A percentile compares a stretch with the other conserved stretches of the same genome.
These are phyloP conservation scores for Hipparchia sbordonii DNA, from an alignment of 2,888 invertebrate genomes.

Conservation along the genomic window DNA sequence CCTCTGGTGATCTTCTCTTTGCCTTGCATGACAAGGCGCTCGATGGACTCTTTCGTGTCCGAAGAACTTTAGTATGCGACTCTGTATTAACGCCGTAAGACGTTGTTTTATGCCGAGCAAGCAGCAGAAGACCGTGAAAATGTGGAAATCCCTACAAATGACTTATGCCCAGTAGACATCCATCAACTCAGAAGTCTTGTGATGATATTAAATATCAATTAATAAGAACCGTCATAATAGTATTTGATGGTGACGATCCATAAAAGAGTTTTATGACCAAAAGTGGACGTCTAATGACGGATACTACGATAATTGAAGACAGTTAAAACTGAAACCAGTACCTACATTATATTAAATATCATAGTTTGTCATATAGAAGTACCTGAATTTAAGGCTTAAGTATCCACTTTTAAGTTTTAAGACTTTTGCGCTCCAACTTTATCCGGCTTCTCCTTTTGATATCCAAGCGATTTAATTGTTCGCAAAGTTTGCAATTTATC, in stretches of 20 bases:
- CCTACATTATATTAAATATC: no score
- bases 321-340: not conserved
- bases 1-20: no score
- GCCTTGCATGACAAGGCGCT: no score
- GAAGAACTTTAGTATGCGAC: no score
- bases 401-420: slow-evolving; percentile 54
- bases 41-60: no score
- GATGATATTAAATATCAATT: no score
- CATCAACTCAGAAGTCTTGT: no score
- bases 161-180: not conserved
- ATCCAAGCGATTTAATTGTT: slow-evolving; percentile 71
- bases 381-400: slow-evolving; percentile 48
- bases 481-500: slow-evolving; percentile 50
- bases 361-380: slow-evolving; percentile 5
- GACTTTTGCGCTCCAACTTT: slow-evolving; percentile 56
- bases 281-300: not conserved
- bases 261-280: not conserved
- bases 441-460: slow-evolving; percentile 66
- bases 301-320: not conserved
- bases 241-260: not conserved
- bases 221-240: no score
- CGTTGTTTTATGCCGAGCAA: no score
- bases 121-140: no score
- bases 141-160: not conserved
- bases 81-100: no score